A percentile compares a stretch with the other conserved stretches of the same genome.
phyloP scores from a whole-genome alignment of 2,797 vertebrate genomes.

The Borostomias antarcticus region DNA sequence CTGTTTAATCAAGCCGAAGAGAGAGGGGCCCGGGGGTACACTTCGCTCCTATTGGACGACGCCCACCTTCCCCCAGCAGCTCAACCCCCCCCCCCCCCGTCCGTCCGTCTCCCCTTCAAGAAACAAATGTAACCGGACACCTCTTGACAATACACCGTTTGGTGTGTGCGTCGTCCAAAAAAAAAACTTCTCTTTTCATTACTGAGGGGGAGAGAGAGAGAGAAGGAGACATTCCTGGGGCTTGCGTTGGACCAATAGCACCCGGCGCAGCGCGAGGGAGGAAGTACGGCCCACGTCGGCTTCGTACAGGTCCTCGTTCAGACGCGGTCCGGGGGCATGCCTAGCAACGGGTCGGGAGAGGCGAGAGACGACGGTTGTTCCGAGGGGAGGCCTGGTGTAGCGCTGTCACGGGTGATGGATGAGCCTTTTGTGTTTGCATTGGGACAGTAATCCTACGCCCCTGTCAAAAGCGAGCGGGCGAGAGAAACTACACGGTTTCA shows the following conservation, averaged over 20 bases:
- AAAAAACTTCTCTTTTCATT: conserved; percentile 26
- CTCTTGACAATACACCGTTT: conserved; percentile 50
- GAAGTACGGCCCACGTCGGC: conserved; percentile 24
- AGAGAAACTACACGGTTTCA: conserved; percentile 36
- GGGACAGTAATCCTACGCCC: conserved; percentile 34
- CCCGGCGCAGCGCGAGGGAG: conserved; percentile 36
- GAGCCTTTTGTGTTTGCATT: conserved; percentile 22
- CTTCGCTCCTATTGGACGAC: conserved; percentile 5
- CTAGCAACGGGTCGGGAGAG: conserved; percentile 34
- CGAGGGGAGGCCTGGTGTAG: conserved; percentile 20
- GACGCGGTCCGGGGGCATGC: conserved; percentile 22
- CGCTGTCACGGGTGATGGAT: conserved; percentile 30
- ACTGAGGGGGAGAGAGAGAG: no score
- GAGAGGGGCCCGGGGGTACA: conserved; percentile 3
- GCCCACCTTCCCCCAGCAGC: conserved; percentile 17
- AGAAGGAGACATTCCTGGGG: conserved; percentile 49
- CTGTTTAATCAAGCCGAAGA: conserved; percentile 34
- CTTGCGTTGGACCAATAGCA: conserved; percentile 29
- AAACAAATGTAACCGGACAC: conserved; percentile 37
- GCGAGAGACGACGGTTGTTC: conserved; percentile 17
- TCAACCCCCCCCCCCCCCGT: not conserved
- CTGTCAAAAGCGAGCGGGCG: conserved; percentile 23
- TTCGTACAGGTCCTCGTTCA: conserved; percentile 35
- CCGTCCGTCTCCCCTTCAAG: conserved; percentile 20
- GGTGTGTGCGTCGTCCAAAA: conserved; percentile 53